Conservation (phyloP, 2,797 vertebrate genomes). For the Neosilurus hyrtlii region DNA sequence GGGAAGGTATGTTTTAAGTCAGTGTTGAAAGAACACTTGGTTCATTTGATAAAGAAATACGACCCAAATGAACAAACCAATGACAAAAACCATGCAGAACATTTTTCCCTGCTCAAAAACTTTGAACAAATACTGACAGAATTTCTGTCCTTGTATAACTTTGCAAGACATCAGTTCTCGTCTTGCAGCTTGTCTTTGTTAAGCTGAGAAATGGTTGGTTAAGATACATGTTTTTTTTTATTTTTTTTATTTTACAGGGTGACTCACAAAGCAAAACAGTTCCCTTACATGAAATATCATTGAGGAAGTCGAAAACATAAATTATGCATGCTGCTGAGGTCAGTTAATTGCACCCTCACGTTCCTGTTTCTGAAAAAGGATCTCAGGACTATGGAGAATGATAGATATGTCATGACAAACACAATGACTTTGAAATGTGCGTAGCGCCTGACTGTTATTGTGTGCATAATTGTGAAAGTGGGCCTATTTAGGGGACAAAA, state of each 20-base stretch:
- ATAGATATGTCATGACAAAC: constrained; percentile 56
- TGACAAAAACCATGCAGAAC: neutral
- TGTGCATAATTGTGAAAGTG: constrained; percentile 58
- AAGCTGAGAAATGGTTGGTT: constrained; percentile 54
- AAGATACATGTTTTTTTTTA: constrained; percentile 38
- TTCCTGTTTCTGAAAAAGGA: constrained; percentile 52
- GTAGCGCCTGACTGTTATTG: constrained; percentile 47
- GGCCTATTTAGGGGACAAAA: constrained; percentile 37
- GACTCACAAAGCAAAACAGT: constrained; percentile 56
- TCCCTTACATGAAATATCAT: constrained; percentile 61
- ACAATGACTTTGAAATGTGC: constrained; percentile 45
- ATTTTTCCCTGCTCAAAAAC: constrained; percentile 3
- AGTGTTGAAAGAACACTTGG: constrained; percentile 35
- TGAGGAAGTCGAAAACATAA: constrained; percentile 56
- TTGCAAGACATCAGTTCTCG: constrained; percentile 26
- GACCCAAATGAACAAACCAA: neutral
- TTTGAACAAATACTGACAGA: constrained; percentile 12
- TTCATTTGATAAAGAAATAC: constrained; percentile 20
- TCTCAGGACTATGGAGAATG: constrained; percentile 57
- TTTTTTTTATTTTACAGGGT: constrained; percentile 50
- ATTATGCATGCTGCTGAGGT: constrained; percentile 58
- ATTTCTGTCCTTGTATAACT: constrained; percentile 21
- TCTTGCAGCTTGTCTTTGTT: constrained; percentile 42
- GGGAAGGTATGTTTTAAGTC: neutral
- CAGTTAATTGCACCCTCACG: constrained; percentile 57